Percentiles rank a stretch among this genome's conserved stretches.
Conservation (phyloP, 2,797 vertebrate genomes). For the Distichodus sexfasciatus region DNA sequence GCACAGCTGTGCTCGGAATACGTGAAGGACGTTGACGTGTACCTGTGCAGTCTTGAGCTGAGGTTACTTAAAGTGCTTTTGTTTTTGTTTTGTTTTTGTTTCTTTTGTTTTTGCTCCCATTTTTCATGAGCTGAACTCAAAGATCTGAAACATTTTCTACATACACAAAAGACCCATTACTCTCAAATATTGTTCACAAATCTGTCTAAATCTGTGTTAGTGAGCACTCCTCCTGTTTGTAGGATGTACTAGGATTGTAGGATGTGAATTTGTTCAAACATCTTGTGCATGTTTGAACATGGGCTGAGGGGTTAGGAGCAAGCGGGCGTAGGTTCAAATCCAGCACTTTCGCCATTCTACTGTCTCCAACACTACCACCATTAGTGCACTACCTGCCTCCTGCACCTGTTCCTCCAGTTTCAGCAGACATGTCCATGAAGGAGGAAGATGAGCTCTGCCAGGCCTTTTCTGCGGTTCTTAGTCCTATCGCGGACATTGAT, state of each 20-base stretch:
- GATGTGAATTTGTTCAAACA: too few relatives aligned
- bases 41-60: conserved; percentile 87
- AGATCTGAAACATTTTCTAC: too few relatives aligned
- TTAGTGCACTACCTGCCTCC: not conserved
- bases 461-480: conserved; percentile 84
- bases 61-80: not conserved
- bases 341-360: conserved; percentile 43
- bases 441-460: conserved; percentile 86
- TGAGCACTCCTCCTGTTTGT: too few relatives aligned
- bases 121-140: too few relatives aligned
- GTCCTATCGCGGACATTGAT: conserved; percentile 84
- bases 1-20: conserved; percentile 91
- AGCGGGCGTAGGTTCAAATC: conserved; percentile 35
- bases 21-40: conserved; percentile 89
- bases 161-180: too few relatives aligned
- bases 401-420: not conserved
- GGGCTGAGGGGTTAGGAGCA: too few relatives aligned
- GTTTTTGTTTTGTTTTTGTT: too few relatives aligned
- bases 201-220: too few relatives aligned
- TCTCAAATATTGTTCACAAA: too few relatives aligned
- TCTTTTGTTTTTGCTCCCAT: too few relatives aligned
- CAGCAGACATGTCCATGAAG: conserved; percentile 73
- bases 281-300: too few relatives aligned
- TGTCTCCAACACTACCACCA: conserved; percentile 31
- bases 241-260: too few relatives aligned